Evolutionary conservation across 2,888 invertebrate species (phyloP), one percentile per base, ranked within the genome.

Genomic region (Zygothrica quintamaculata): DNA sequence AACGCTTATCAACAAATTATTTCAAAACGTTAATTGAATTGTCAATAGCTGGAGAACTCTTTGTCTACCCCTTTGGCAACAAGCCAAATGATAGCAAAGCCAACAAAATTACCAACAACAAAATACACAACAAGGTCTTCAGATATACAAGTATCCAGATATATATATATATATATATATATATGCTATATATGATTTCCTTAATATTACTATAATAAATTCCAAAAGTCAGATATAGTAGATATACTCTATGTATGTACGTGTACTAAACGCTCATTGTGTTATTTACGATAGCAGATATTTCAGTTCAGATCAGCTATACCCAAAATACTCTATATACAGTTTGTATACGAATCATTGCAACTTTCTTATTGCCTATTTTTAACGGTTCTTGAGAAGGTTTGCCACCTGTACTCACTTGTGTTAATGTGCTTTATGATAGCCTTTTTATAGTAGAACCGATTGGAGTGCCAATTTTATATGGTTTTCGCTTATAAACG

Each of bases 1-100:
- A 33, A 22, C 26, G 56, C 86, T 80, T 86, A 80, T 84, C 80
- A 79, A 62, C 51, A 80, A 80, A 71, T 71, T 77, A 80, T 86
- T 84, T 86, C 68, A 84, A 80, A 80, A 86, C 80, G 77, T 84
- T 80, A 80, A 80, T 80, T 80, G 86, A 86, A 80, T 80, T 80
- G 80, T 80, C 80, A 80, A 80, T 86, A 80, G 86, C 76, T 78
- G 79, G 78, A 53, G 72, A 65, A 55, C 53, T 47, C 43, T 44
- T 69, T 65, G 51, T 56, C 65, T 65, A 46, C 52, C 47, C 59
- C 72, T 55, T 59, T 67, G 62, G 78, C 67, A 80, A 76, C 77
- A 61, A 66, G 66, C 61, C 56, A 71, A 75, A 58, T 68, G 82
- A 81, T 75, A 79, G 57, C 64, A 59, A 55, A n/a, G n/a, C n/a